Evolutionary conservation across 2,797 vertebrate species (phyloP).

Genomic region (Tachyglossus aculeatus): DNA sequence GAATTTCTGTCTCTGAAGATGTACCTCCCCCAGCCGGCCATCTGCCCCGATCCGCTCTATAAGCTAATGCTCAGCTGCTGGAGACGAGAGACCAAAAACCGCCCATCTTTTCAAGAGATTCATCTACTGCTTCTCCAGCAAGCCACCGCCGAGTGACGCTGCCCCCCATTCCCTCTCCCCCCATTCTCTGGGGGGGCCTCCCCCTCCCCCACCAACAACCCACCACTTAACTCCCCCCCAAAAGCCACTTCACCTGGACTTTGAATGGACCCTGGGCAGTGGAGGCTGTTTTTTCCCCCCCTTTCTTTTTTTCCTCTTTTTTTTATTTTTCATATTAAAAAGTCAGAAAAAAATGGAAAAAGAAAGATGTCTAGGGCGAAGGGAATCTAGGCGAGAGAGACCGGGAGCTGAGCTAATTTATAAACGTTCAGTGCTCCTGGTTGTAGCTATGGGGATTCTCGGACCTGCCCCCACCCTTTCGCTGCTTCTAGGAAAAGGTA

Average conservation of each 20-base stretch:
- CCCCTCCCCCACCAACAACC: constrained; percentile 24
- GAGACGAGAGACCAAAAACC: constrained; percentile 92
- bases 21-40: constrained; percentile 90
- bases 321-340: constrained; percentile 61
- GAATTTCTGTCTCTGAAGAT: constrained; percentile 76
- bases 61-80: constrained; percentile 98
- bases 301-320: background rate
- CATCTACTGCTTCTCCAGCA: constrained; percentile 84
- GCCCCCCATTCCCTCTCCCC: background rate
- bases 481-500: constrained; percentile 3
- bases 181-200: background rate
- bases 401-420: constrained; percentile 65
- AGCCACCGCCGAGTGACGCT: constrained; percentile 70
- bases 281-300: constrained; percentile 2
- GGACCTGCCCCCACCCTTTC: constrained; percentile 7
- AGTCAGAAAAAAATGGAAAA: constrained; percentile 43
- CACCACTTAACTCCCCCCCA: background rate
- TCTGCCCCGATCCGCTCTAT: constrained; percentile 93
- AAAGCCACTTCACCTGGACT: constrained; percentile 64
- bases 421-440: constrained; percentile 43
- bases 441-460: constrained; percentile 34
- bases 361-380: background rate
- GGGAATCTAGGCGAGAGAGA: constrained; percentile 7
- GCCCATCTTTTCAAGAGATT: constrained; percentile 94
- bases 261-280: constrained; percentile 19